Evolutionary conservation across 2,113 vertebrate species (phyloP).

Genomic region (Chaenocephalus aceratus): DNA sequence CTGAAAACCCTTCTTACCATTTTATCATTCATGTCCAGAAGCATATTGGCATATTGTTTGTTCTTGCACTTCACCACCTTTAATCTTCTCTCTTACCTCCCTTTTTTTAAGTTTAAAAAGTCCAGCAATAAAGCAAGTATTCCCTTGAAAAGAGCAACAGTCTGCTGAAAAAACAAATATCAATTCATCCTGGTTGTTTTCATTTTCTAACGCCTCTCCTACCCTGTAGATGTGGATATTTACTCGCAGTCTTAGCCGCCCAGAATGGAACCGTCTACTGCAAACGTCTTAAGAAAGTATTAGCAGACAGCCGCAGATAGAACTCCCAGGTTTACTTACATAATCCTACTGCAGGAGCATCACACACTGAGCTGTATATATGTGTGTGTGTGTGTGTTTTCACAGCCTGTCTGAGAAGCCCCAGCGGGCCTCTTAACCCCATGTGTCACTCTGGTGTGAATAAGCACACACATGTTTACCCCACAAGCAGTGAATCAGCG

Average conservation of each 20-base stretch:
- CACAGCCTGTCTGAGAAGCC: not conserved
- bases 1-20: slow-evolving; percentile 64
- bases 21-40: slow-evolving; percentile 73
- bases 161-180: slow-evolving; percentile 14
- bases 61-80: slow-evolving; percentile 13
- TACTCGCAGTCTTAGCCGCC: slow-evolving; percentile 28
- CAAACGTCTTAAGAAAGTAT: slow-evolving; percentile 70
- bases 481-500: slow-evolving; percentile 47
- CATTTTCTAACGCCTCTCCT: not conserved
- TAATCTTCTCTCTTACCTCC: slow-evolving; percentile 3
- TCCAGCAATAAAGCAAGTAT: not conserved
- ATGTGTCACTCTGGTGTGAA: slow-evolving; percentile 65
- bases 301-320: slow-evolving; percentile 56
- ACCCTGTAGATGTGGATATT: slow-evolving; percentile 1
- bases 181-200: not conserved
- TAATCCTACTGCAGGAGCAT: slow-evolving; percentile 67
- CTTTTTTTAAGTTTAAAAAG: slow-evolving; percentile 3
- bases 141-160: not conserved
- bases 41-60: slow-evolving; percentile 62
- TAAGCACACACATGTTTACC: slow-evolving; percentile 45
- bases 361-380: slow-evolving; percentile 23
- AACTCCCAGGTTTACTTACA: slow-evolving; percentile 63
- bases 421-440: slow-evolving; percentile 46
- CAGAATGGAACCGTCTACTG: slow-evolving; percentile 18
- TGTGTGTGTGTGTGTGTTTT: slow-evolving; percentile 10